Conservation (phyloP, 2,888 invertebrate genomes). For the Meganola albula region DNA sequence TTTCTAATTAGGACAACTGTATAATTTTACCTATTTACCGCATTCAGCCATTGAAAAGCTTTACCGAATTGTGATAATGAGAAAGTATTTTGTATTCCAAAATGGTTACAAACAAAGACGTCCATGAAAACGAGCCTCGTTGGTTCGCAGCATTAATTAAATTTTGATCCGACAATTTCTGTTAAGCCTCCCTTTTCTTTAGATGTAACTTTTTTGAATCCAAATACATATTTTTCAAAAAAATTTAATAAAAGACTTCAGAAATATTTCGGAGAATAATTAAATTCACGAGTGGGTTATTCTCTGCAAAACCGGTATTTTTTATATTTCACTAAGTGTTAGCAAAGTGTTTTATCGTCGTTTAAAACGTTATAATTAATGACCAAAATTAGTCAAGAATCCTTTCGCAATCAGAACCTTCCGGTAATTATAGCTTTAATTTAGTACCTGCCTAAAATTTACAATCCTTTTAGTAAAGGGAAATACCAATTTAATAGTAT, state of each 20-base stretch:
- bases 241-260: no score
- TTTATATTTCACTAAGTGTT: no score
- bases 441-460: no score
- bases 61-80: constrained; percentile 20
- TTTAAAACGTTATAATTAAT: constrained; percentile 13
- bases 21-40: no score
- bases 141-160: constrained; percentile 23
- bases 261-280: no score
- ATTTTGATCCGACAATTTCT: constrained; percentile 22
- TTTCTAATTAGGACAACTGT: no score
- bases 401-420: not conserved
- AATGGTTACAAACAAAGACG: constrained; percentile 21
- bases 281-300: no score
- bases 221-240: constrained; percentile 9
- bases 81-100: constrained; percentile 23
- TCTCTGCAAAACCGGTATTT: no score
- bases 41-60: constrained; percentile 16
- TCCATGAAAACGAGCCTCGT: constrained; percentile 13
- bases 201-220: constrained; percentile 6
- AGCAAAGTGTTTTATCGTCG: constrained; percentile 7
- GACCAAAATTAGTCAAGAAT: constrained; percentile 7
- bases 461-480: no score
- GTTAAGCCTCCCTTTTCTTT: constrained; percentile 5
- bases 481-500: no score
- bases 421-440: no score